A percentile compares a stretch with the other conserved stretches of the same genome.
Evolutionary conservation across 2,113 vertebrate species (phyloP).

Genomic region (Eurypyga helias): DNA sequence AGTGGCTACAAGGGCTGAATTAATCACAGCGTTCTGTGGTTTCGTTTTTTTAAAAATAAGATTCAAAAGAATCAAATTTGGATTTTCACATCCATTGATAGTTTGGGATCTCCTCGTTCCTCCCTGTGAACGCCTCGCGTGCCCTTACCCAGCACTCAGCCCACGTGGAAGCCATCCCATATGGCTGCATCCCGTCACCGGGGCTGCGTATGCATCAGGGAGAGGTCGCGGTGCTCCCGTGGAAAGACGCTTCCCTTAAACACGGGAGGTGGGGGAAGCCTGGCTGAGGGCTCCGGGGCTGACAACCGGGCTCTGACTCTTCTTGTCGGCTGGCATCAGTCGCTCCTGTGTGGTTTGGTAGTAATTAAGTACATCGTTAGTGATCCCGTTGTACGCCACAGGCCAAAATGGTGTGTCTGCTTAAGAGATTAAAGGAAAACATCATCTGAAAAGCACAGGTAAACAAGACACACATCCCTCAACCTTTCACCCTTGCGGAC

Average conservation of each 20-base stretch:
- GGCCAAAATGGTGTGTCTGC: constrained; percentile 20
- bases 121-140: neutral
- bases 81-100: neutral
- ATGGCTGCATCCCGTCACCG: neutral
- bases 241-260: constrained; percentile 9
- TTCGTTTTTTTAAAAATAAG: neutral
- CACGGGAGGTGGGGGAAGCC: neutral
- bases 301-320: neutral
- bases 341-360: neutral
- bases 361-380: neutral
- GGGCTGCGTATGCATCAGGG: neutral
- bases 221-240: accelerated
- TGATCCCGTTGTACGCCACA: neutral
- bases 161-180: neutral
- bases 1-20: neutral
- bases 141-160: neutral
- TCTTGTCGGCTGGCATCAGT: neutral
- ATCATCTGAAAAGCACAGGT: constrained; percentile 19
- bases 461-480: constrained; percentile 38
- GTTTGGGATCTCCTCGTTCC: neutral
- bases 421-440: constrained; percentile 46
- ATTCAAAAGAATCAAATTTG: neutral
- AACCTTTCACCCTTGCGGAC: constrained; percentile 9
- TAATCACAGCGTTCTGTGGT: neutral
- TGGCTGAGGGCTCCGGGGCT: neutral